phyloP scores from a whole-genome alignment of 2,888 invertebrate genomes.

The Ecliptopera silaceata region DNA sequence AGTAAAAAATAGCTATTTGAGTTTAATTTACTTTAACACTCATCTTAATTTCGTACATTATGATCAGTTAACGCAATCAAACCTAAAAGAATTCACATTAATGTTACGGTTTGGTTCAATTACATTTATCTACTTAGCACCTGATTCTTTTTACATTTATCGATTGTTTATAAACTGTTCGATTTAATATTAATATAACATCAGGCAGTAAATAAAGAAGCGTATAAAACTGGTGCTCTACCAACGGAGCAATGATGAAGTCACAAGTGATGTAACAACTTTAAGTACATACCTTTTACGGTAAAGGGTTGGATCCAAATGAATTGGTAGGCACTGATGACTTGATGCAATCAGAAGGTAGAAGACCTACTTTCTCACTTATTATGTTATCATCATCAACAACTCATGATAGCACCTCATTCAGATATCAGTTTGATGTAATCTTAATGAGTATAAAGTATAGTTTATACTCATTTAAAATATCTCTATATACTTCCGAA shows the following conservation, averaged over 20 bases:
- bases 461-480: too few species aligned
- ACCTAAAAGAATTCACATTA: background rate
- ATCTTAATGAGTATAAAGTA: too few species aligned
- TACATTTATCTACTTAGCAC: background rate
- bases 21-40: too few species aligned
- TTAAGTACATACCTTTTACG: too few species aligned
- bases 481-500: too few species aligned
- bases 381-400: slow-evolving; percentile 6
- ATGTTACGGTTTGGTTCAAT: background rate
- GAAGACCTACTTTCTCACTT: slow-evolving; percentile 1
- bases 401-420: background rate
- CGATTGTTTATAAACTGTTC: too few species aligned
- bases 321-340: background rate
- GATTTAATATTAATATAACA: too few species aligned
- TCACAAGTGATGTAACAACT: background rate
- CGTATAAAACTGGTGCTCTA: background rate
- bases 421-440: background rate
- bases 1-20: too few species aligned
- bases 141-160: too few species aligned
- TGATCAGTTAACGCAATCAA: background rate
- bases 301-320: background rate
- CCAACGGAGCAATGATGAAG: background rate
- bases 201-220: too few species aligned
- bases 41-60: too few species aligned
- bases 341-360: background rate